Percentiles rank a stretch among this genome's conserved stretches.
Conservation (phyloP, 2,113 vertebrate species). For the Tylochromis polylepis region DNA sequence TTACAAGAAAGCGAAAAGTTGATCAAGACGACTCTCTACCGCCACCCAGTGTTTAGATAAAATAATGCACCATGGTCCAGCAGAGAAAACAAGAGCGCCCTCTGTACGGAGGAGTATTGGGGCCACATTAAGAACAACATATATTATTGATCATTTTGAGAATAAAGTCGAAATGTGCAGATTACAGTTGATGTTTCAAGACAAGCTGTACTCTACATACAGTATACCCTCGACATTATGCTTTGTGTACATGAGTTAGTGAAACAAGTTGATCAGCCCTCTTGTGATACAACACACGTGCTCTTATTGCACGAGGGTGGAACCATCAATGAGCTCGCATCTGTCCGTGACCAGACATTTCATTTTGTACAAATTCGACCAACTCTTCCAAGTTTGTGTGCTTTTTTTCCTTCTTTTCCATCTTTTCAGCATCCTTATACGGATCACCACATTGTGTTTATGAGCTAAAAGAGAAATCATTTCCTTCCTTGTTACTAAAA, state of each 20-base stretch:
- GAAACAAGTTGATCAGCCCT: background rate
- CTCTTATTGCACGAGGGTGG: background rate
- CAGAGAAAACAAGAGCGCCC: background rate
- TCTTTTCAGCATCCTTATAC: background rate
- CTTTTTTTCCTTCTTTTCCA: background rate
- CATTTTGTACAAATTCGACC: rapidly evolving
- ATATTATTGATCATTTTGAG: background rate
- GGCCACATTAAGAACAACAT: background rate
- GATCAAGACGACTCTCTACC: conserved; percentile 7
- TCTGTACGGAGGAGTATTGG: background rate
- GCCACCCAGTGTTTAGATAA: conserved; percentile 43
- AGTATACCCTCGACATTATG: background rate
- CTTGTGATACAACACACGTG: background rate
- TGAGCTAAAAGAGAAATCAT: background rate
- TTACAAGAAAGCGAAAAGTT: background rate
- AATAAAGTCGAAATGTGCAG: background rate
- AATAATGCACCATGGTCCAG: background rate
- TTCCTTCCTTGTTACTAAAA: background rate
- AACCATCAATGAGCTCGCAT: background rate
- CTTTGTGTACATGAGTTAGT: background rate
- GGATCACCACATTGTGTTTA: background rate
- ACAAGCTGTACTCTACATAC: background rate
- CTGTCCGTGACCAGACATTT: background rate
- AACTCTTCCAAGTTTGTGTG: background rate
- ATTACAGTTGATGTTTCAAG: background rate